Percentiles rank a stretch among this genome's conserved stretches.
phyloP scores from a whole-genome alignment of 2,797 vertebrate genomes.

The Mareca strepera region DNA sequence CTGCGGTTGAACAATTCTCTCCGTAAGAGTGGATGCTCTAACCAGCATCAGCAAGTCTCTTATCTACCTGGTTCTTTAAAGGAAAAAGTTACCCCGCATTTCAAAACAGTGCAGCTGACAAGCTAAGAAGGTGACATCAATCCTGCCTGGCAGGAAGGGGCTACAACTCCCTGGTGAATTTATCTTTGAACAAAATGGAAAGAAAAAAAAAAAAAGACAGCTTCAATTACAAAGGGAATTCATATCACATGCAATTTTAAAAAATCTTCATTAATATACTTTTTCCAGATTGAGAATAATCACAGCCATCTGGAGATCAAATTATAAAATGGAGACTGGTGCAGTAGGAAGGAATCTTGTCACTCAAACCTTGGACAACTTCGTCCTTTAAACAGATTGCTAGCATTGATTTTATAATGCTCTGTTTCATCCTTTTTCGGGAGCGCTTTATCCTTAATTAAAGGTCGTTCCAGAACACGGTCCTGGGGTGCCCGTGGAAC shows the following conservation, averaged over 20 bases:
- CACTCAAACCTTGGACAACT: conserved; percentile 35
- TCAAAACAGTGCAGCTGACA: conserved; percentile 6
- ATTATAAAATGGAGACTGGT: conserved; percentile 39
- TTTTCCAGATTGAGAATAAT: conserved; percentile 57
- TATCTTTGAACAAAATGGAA: neutral
- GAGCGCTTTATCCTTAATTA: conserved; percentile 5
- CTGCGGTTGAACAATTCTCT: neutral
- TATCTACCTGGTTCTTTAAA: neutral
- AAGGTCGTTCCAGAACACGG: neutral
- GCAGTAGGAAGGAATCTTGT: conserved; percentile 33
- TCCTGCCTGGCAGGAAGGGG: neutral
- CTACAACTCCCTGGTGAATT: neutral
- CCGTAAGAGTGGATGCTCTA: neutral
- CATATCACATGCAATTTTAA: conserved; percentile 21
- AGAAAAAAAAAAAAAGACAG: neutral
- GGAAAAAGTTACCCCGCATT: neutral
- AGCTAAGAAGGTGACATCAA: neutral
- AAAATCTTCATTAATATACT: conserved; percentile 49
- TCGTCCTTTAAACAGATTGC: neutral
- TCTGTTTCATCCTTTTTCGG: neutral
- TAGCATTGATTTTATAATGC: neutral
- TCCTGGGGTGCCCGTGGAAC: neutral
- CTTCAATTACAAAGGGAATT: conserved; percentile 23
- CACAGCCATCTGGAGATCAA: conserved; percentile 60
- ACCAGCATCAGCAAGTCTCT: neutral